Base-by-base conservation (phyloP, 2,113 vertebrate species). In the Rhea pennata region DNA sequence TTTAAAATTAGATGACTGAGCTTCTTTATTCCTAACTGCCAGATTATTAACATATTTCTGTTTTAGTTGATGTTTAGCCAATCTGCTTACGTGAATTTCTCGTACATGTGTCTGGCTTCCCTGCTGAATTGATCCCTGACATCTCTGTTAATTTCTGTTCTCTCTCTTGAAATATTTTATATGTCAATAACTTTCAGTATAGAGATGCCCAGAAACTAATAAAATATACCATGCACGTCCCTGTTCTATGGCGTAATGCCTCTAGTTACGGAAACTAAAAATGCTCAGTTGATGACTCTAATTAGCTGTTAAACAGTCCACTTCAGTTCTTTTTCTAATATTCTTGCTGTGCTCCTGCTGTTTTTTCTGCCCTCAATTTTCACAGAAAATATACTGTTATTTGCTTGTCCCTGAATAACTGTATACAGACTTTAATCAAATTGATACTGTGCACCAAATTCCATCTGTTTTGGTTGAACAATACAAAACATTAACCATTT, bases 291-390 rank as follows among this genome's bases (percentile, higher is more conserved):
- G 93, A 91, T 97, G 58, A 78, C 80, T 93, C 71, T 92, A 96
- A 97, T 97, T 96, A 93, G 80, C 95, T 92, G 66, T 93, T 96
- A 64, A 95, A 91, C 51, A 87, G 77, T 81, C 84, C 91, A 88
- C 92, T 97, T 95, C 65, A 81, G 73, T 56, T 91, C 79, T 67
- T 87, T 86, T 91, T 81, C 80, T 67, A 77, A 86, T 94, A 92
- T 88, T 88, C 9, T 3, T 80, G 75, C 75, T 92, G 71, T 90
- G 50, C 29, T 92, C 91, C 94, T 94, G 84, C 88, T 94, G 88
- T 81, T 95, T 81, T 72, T 87, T 88, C 82, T n/a, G 73, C 24
- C 61, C 76, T 87, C 15, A 6, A 29, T 84, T 95, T 93, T 87
- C 65, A 75, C 2, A 13, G 80, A 92, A 92, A 95, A 93, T 69